These are phyloP conservation scores for Dasypus novemcinctus DNA, from an alignment of 2,113 vertebrate genomes.

Conservation along the genomic window DNA sequence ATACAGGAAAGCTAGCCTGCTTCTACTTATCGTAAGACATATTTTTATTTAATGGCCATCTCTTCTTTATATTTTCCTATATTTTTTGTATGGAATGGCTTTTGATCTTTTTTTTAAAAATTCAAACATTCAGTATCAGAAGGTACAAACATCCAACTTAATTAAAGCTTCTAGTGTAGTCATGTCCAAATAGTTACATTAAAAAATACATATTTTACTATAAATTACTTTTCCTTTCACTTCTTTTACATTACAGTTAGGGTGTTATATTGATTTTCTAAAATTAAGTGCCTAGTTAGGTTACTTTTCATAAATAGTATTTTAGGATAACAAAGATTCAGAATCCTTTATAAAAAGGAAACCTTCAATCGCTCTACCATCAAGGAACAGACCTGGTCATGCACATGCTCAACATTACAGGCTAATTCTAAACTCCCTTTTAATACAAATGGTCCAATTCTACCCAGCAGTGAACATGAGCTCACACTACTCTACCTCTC, in stretches of 20 bases:
- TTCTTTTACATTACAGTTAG: not conserved
- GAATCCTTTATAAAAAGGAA: not conserved
- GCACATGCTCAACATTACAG: not conserved
- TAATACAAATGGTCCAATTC: no score
- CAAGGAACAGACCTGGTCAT: no score
- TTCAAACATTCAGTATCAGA: not conserved
- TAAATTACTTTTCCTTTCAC: not conserved
- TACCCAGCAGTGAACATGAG: not conserved
- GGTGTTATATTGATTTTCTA: not conserved
- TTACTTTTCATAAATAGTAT: not conserved
- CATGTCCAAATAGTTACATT: not conserved
- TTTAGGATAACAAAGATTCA: not conserved
- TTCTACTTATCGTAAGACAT: no score
- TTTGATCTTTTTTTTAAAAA: not conserved
- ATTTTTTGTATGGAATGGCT: not conserved
- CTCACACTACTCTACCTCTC: not conserved
- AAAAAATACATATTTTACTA: no score
- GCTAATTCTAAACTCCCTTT: not conserved
- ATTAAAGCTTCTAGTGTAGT: accelerated
- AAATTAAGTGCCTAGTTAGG: not conserved
- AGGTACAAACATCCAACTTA: not conserved
- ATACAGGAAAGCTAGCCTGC: not conserved
- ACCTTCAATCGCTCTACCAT: not conserved
- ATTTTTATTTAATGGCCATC: not conserved
- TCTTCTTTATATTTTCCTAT: not conserved